A percentile compares a stretch with the other conserved stretches of the same genome.
Evolutionary conservation across 2,113 vertebrate species (phyloP).

Genomic region (Thinocorus orbignyianus): DNA sequence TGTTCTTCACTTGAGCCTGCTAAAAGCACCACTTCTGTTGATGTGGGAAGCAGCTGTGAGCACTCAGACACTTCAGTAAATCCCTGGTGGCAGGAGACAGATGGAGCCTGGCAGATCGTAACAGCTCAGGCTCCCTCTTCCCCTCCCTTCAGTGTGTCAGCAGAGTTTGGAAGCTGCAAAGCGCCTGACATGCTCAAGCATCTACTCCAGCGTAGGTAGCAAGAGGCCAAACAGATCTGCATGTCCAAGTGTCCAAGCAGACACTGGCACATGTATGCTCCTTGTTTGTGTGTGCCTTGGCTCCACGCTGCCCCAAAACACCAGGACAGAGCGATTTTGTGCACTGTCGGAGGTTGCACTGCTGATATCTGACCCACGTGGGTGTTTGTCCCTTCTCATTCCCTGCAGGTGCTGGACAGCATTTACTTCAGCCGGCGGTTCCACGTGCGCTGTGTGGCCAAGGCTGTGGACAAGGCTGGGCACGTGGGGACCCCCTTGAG

Average conservation of each 20-base stretch:
- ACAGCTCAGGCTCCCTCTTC: neutral
- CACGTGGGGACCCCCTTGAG: conserved; percentile 90
- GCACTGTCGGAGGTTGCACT: rapidly evolving
- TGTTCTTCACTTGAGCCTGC: neutral
- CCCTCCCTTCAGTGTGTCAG: neutral
- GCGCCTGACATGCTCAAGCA: neutral
- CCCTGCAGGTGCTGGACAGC: conserved; percentile 90
- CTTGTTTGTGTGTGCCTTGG: neutral
- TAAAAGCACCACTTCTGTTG: neutral
- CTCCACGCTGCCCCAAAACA: neutral
- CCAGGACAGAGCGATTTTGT: neutral
- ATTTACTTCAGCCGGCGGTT: conserved; percentile 98
- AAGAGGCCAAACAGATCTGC: neutral
- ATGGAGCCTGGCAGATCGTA: neutral
- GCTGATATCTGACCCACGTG: neutral
- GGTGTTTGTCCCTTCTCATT: neutral
- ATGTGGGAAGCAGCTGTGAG: neutral
- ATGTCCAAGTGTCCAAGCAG: neutral
- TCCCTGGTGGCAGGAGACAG: neutral
- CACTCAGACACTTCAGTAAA: neutral
- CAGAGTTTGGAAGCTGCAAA: neutral
- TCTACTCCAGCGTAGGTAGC: neutral
- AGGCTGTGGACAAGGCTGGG: conserved; percentile 90
- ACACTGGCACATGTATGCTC: rapidly evolving
- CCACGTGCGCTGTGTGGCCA: conserved; percentile 94